Conservation (phyloP, 1,140 invertebrate species). For the Drosophila kanapiae region DNA sequence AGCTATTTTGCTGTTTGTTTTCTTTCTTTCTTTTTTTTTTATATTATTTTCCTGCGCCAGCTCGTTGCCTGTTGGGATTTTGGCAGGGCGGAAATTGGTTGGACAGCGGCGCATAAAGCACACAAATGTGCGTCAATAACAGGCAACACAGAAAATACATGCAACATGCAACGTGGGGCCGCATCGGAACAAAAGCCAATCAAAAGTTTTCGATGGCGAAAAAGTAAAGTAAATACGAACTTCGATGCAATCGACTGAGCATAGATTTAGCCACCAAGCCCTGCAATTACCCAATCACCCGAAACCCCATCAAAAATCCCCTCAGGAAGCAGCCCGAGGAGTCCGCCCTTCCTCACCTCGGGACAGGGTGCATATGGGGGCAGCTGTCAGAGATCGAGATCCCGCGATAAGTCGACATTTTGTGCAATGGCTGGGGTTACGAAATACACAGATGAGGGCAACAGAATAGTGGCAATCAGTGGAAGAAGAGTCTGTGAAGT, state of each 20-base stretch:
- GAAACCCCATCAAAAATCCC: slow-evolving; percentile 9
- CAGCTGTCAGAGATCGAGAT: slow-evolving; percentile 71
- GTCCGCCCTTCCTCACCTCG: background rate
- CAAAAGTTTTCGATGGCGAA: slow-evolving; percentile 58
- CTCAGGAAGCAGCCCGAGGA: background rate
- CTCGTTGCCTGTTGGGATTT: slow-evolving; percentile 56
- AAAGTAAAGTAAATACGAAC: slow-evolving; percentile 43
- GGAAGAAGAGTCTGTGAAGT: too few relatives aligned
- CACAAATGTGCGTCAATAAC: slow-evolving; percentile 76
- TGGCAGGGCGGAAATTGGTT: slow-evolving; percentile 75
- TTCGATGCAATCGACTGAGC: slow-evolving; percentile 42
- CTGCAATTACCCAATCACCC: slow-evolving; percentile 44
- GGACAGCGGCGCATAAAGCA: slow-evolving; percentile 73
- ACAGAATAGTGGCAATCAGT: slow-evolving; percentile 11
- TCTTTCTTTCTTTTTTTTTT: slow-evolving; percentile 8
- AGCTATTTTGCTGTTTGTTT: slow-evolving; percentile 24
- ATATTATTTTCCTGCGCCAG: background rate
- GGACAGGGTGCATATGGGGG: slow-evolving; percentile 53
- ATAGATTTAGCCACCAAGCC: slow-evolving; percentile 61
- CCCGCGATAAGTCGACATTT: slow-evolving; percentile 56
- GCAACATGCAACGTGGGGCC: slow-evolving; percentile 33
- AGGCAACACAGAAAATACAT: slow-evolving; percentile 31
- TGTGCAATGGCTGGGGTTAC: slow-evolving; percentile 17
- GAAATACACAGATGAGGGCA: slow-evolving; percentile 12
- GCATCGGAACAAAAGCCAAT: slow-evolving; percentile 67